Evolutionary conservation across 2,888 invertebrate genomes (phyloP), one percentile per base, ranked within the genome.

Genomic region (Melanostoma scalare): DNA sequence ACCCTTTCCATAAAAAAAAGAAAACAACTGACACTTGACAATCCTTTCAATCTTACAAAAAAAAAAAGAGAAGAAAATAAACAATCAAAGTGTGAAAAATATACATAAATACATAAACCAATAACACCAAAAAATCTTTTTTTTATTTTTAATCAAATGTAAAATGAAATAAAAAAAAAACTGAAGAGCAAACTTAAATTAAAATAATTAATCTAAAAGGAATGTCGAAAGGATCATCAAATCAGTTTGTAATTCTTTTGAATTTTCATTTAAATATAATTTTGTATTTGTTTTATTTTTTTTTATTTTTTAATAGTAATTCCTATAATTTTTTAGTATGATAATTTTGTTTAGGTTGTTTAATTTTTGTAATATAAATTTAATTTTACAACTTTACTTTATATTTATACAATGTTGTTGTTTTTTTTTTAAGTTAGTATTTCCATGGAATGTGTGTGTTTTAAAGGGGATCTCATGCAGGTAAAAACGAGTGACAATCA

Each of bases 161-260:
- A 60, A 61, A 60, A 52, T 6, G 8, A 38, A 55, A 61, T 36
- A 63, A 4, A 48, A 42, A 33, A 30, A 20, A 40, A 6, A 53
- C 35, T 73, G 8, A 63, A 61, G 20, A 31, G 55, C 38, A 52
- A 20, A 31, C 20, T 68, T 61, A 6, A 75, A 72, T 52, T 38
- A 55, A 31, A 73, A 71, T 10, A 8, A 31, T 20, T 20, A 20
- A 20, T 20, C 20, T 20, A 50, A 36, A 35, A 53, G 53, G 56
- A 68, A 40, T 56, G 61, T 78, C 85, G 84, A 86, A 86, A 86
- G 85, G 85, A 84, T 82, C 85, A 86, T 86, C 86, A 85, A 86
- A 78, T 79, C 84, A 85, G 78, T 63, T 20, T 20, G 44, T 53
- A 53, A 56, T 5, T 67, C 6, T 53, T 35, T 52, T 0, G 9